Base-by-base conservation (phyloP, 2,113 vertebrate species). In the Odontesthes bonariensis region DNA sequence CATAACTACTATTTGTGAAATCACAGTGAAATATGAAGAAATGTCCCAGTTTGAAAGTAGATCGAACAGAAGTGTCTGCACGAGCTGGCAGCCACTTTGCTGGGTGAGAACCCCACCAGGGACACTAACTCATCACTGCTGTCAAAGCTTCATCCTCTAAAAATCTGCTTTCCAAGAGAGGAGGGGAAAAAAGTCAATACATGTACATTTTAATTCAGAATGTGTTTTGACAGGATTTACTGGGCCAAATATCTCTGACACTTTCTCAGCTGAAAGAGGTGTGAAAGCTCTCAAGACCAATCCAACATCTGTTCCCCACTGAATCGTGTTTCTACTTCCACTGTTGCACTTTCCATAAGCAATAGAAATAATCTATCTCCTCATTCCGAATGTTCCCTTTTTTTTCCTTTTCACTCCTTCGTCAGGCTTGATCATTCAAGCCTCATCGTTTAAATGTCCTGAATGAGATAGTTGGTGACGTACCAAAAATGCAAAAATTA, bases 1-100 rank as follows among this genome's bases (percentile, higher is more conserved):
- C 40, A 60, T 47, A 49, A 57, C 67, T 55, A 23, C n/a, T 58
- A 19, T 69, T 66, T 73, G 58, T 69, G 62, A 86, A 83, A 78
- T 75, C 31, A 67, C 57, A 65, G 71, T 79, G 79, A 72, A 85
- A 86, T 58, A 81, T 71, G 61, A 75, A 77, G 53, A 79, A 76
- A 70, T 75, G 82, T 63, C 83, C 89, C 76, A 86, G 85, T 81
- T 89, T 82, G 60, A 78, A 84, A 87, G 83, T 73, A 72, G 81
- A 87, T 83, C 68, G 54, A 86, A 84, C 23, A 58, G 31, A 69
- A 61, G 73, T 57, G 77, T 70, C 66, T 73, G 80, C 65, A 66
- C 73, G 73, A 85, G 65, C 53, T 82, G 86, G 80, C 85, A 84
- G 86, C 20, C 69, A 55, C 69, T 84, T 67, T 85, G 65, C 62